These are phyloP conservation scores for Sinodicranocentrus sp. DNA, from an alignment of 2,888 invertebrate genomes.

Conservation along the genomic window DNA sequence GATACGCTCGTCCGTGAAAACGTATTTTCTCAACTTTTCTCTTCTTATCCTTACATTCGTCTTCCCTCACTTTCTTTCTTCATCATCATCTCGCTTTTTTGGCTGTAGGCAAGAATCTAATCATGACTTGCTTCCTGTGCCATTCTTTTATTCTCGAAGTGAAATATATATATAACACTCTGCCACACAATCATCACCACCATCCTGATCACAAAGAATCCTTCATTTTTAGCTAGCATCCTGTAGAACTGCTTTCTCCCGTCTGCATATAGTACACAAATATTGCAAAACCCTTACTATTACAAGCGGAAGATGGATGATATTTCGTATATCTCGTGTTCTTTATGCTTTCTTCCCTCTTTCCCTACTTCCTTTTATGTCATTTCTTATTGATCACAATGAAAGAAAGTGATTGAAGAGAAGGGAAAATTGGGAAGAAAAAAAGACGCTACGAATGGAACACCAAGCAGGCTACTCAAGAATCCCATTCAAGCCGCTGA, in stretches of 20 bases:
- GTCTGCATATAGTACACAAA: background rate
- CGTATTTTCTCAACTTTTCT: constrained; percentile 57
- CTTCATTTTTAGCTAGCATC: background rate
- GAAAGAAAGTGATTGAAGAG: constrained; percentile 45
- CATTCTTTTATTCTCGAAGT: constrained; percentile 35
- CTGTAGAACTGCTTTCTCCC: background rate
- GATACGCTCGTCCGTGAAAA: constrained; percentile 61
- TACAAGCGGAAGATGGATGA: background rate
- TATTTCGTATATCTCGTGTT: background rate
- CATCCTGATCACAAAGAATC: constrained; percentile 3
- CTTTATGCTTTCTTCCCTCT: constrained; percentile 26
- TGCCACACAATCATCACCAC: background rate
- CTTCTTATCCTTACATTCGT: constrained; percentile 36
- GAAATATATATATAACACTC: constrained; percentile 13
- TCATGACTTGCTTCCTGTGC: constrained; percentile 64
- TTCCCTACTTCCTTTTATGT: constrained; percentile 29
- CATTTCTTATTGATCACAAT: constrained; percentile 62
- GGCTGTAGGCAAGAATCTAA: constrained; percentile 60
- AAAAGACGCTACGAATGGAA: background rate
- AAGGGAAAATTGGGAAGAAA: background rate
- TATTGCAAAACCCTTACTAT: background rate
- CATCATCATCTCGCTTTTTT: constrained; percentile 48
- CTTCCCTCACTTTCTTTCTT: constrained; percentile 51
- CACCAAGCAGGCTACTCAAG: constrained; percentile 25
- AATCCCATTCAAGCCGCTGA: constrained; percentile 38